Evolutionary conservation across 1,140 invertebrate species (phyloP), one percentile per base, ranked within the genome.

Genomic region (Bombus waltoni): DNA sequence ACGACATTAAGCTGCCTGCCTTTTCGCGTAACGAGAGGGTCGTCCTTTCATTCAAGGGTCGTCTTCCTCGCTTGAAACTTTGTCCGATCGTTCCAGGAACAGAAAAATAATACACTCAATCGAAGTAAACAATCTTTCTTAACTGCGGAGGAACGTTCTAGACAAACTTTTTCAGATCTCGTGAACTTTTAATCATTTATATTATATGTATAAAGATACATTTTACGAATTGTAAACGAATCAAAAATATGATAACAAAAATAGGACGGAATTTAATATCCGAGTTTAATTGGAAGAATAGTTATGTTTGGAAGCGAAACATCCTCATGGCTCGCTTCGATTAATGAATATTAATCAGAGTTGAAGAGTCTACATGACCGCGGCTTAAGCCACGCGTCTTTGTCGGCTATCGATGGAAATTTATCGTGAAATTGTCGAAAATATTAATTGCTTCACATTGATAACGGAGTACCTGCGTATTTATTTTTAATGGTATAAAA

Each of bases 331-430:
- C n/a, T 68, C 44, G 74, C 62, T 42, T 57, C 65, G 13, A 18
- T 42, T 78, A 78, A 83, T 59, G 74, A 78, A 70, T 83, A 83
- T 78, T 83, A 83, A 83, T 83, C 22, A 28, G 47, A 35, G 13
- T 38, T 15, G 44, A 53, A 77, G 74, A 18, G 38, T 35, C 11
- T 68, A 38, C 35, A 32, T n/a, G 18, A 47, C 11, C 62, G n/a
- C 3, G 35, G 35, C 25, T 40, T 9, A 0, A 65, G 11, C 15
- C 6, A 32, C 18, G n/a, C 28, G n/a, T 11, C 32, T 32, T 38
- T 4, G 6, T 25, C 32, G 32, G 47, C 4, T 66, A 44, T 22
- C 70, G 28, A 53, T 72, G 11, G 42, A 62, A 57, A 62, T 59
- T 32, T 6, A 59, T 73, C 35, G 18, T 22, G 28, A 62, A 62